phyloP scores from a whole-genome alignment of 2,113 vertebrate genomes.

The Pedionomus torquatus region DNA sequence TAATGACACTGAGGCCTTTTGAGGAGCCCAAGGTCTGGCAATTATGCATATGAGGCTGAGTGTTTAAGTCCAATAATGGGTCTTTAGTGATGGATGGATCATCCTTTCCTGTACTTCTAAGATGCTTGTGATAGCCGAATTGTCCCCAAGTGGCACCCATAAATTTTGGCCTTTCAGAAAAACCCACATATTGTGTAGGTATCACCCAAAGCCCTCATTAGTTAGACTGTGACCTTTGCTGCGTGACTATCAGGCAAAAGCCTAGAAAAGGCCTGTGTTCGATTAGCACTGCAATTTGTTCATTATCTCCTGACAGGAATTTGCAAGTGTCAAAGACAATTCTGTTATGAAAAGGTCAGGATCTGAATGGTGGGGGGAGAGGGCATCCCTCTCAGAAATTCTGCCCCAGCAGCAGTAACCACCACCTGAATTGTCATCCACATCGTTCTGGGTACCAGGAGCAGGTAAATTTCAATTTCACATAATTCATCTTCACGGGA shows the following conservation, averaged over 20 bases:
- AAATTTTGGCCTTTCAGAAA: constrained; percentile 76
- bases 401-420: constrained; percentile 28
- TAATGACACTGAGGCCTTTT: constrained; percentile 65
- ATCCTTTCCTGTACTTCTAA: constrained; percentile 60
- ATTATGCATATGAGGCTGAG: constrained; percentile 61
- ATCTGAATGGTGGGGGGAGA: constrained; percentile 25
- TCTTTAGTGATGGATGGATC: constrained; percentile 58
- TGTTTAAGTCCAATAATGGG: constrained; percentile 62
- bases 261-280: constrained; percentile 67
- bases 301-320: constrained; percentile 78
- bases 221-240: constrained; percentile 77
- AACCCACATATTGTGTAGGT: constrained; percentile 65
- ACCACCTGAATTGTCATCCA: neutral
- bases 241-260: constrained; percentile 70
- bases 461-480: constrained; percentile 57
- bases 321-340: constrained; percentile 76
- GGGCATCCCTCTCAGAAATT: constrained; percentile 65
- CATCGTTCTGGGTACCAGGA: neutral
- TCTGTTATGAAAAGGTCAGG: constrained; percentile 76
- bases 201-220: constrained; percentile 77
- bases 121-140: constrained; percentile 62
- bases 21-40: constrained; percentile 61
- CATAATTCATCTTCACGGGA: constrained; percentile 74
- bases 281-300: constrained; percentile 79
- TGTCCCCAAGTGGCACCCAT: constrained; percentile 73